phyloP scores from a whole-genome alignment of 2,797 vertebrate species.

The Rhadinocentrus ornatus region DNA sequence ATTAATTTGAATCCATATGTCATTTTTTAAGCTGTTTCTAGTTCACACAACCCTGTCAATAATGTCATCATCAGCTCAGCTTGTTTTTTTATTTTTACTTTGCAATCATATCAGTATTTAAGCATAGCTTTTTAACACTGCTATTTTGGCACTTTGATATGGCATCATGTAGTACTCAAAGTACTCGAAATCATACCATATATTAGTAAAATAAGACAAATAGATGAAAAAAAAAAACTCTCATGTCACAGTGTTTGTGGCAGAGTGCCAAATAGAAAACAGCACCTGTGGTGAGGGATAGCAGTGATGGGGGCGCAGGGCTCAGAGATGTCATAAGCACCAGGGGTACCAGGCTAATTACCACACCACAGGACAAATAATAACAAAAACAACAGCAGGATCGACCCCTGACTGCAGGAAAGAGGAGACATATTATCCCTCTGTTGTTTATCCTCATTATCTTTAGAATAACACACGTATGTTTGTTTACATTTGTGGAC shows the following conservation, averaged over 20 bases:
- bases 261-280: slow-evolving; percentile 19
- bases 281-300: not conserved
- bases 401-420: slow-evolving; percentile 11
- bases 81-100: no score
- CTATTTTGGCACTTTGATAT: not conserved
- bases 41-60: no score
- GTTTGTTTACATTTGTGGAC: not conserved
- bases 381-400: slow-evolving; percentile 51
- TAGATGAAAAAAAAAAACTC: not conserved
- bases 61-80: no score
- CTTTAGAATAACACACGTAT: not conserved
- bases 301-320: slow-evolving; percentile 1
- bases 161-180: not conserved
- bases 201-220: not conserved
- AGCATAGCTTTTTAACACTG: not conserved
- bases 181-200: not conserved
- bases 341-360: slow-evolving; percentile 46
- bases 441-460: not conserved
- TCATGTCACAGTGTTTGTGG: slow-evolving; percentile 15
- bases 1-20: no score
- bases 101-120: not conserved
- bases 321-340: slow-evolving; percentile 26
- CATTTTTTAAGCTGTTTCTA: no score
- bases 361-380: slow-evolving; percentile 47
- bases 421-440: not conserved